Evolutionary conservation across 2,888 invertebrate species (phyloP), one percentile per base, ranked within the genome.

Genomic region (Chrysodeixis includens): DNA sequence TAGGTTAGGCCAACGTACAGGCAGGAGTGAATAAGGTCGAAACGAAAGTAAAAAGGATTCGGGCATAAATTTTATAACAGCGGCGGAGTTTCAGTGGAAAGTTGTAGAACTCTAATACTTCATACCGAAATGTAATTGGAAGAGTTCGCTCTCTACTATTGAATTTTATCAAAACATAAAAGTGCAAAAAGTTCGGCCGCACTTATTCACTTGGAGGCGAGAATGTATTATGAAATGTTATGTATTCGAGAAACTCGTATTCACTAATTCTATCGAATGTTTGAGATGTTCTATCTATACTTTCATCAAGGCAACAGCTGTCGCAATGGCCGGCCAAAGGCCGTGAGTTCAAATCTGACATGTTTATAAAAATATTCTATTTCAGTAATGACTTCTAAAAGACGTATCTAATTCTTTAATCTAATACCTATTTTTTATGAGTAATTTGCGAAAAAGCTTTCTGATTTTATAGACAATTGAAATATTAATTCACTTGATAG

Each of bases 41-140:
- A 65, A 65, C 16, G 16, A 69, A 64, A 71, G 30, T 69, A 71
- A 69, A 62, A 78, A 75, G 66, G 61, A 73, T 69, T 66, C 12
- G 52, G 40, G 35, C 62, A 69, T 67, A 66, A 69, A 72, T 69
- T 64, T 64, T 30, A 60, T 58, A 76, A 22, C 35, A 51, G 54
- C 46, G 35, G 1, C 51, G 30, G 54, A 71, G 64, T 61, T 69
- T 44, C 10, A 56, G 60, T 63, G 60, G 62, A 77, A 73, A 75
- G 57, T 73, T 58, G n/a, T 49, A 59, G 40, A 77, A 69, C 74
- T 69, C 54, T 69, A 58, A 71, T 65, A 69, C 30, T 57, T 63
- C 65, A 75, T 56, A 56, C 30, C 44, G 46, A 58, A 30, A 61
- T 56, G 68, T 57, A 74, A 64, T 63, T 66, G 76, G 59, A 72